Conservation (phyloP, 2,888 invertebrate species). For the Anorthoa munda region DNA sequence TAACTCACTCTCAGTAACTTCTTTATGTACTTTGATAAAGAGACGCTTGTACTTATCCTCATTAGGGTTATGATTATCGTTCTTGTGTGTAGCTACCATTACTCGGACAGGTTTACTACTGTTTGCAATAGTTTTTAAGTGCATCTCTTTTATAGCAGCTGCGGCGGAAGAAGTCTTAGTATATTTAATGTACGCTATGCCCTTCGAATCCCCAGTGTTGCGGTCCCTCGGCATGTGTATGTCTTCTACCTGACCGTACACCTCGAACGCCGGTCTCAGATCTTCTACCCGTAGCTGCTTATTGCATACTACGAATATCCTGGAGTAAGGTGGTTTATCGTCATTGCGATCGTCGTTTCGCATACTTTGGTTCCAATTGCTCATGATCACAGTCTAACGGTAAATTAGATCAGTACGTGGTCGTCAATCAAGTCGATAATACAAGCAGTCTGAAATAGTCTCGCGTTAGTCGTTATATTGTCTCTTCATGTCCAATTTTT, state of each 20-base stretch:
- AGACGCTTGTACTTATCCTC: constrained; percentile 92
- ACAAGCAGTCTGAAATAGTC: constrained; percentile 59
- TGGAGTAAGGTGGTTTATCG: constrained; percentile 95
- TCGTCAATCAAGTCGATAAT: constrained; percentile 63
- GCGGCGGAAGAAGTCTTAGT: constrained; percentile 98
- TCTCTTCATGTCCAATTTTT: constrained; percentile 56
- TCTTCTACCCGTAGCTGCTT: constrained; percentile 93
- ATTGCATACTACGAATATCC: constrained; percentile 97
- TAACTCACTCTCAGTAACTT: constrained; percentile 94
- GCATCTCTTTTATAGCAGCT: constrained; percentile 96
- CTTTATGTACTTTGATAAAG: constrained; percentile 96
- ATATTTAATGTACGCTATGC: constrained; percentile 97
- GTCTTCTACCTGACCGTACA: constrained; percentile 96
- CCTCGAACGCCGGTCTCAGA: constrained; percentile 94
- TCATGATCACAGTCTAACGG: constrained; percentile 67
- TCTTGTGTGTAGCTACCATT: constrained; percentile 94
- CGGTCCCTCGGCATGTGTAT: constrained; percentile 97
- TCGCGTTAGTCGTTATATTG: constrained; percentile 59
- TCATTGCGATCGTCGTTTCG: constrained; percentile 81
- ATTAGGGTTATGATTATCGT: constrained; percentile 76
- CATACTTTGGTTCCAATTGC: constrained; percentile 63
- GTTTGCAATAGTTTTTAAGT: constrained; percentile 94
- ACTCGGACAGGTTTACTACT: constrained; percentile 96
- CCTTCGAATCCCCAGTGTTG: constrained; percentile 95
- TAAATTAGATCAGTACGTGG: constrained; percentile 62